phyloP scores from a whole-genome alignment of 92 coral and sea anemone species.

The Porites lobata region DNA sequence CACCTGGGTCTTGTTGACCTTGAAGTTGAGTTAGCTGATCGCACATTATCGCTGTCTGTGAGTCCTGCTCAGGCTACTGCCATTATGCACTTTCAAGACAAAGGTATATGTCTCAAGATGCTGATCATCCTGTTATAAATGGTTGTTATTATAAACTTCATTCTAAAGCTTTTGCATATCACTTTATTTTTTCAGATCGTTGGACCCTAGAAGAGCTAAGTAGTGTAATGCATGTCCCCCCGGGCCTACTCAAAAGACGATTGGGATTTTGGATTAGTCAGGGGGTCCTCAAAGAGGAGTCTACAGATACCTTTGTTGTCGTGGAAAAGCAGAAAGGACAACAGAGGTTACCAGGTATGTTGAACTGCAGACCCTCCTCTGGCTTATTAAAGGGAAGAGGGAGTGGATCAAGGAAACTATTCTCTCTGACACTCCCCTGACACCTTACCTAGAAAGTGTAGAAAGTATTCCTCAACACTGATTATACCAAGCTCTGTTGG shows the following conservation, averaged over 20 bases:
- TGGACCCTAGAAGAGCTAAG: constrained; percentile 97
- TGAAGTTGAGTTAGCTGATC: constrained; percentile 95
- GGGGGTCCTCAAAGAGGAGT: constrained; percentile 94
- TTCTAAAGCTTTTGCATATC: background rate
- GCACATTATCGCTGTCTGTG: constrained; percentile 90
- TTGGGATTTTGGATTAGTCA: constrained; percentile 98
- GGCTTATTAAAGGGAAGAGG: too few species aligned
- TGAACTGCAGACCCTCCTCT: background rate
- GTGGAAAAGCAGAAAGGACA: constrained; percentile 91
- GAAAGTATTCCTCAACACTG: too few species aligned
- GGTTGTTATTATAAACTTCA: background rate
- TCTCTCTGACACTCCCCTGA: too few species aligned
- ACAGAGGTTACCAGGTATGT: constrained; percentile 50
- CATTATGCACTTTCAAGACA: constrained; percentile 95
- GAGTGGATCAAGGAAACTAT: too few species aligned
- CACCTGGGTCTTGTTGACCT: constrained; percentile 96
- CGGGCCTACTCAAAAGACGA: constrained; percentile 87
- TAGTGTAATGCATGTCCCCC: constrained; percentile 93
- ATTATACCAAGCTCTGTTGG: too few species aligned
- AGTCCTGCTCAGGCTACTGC: constrained; percentile 98
- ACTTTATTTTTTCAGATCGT: constrained; percentile 61
- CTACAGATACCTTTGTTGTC: constrained; percentile 86
- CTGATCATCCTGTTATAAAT: background rate
- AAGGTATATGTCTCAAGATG: constrained; percentile 66
- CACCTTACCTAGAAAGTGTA: too few species aligned